phyloP scores from a whole-genome alignment of 2,797 vertebrate species.

The Semotilus atromaculatus region DNA sequence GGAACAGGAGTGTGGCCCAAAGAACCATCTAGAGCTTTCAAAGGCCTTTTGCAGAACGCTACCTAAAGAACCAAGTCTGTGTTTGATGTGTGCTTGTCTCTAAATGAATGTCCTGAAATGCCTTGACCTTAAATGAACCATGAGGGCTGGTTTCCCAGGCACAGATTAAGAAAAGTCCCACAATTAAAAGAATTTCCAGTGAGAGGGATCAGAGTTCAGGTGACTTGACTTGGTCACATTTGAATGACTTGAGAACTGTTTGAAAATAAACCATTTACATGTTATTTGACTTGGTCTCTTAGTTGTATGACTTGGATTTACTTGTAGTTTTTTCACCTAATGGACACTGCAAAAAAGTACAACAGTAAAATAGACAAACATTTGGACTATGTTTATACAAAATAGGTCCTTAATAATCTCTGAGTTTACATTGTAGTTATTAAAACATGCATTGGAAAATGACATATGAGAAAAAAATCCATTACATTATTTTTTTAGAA shows the following conservation, averaged over 20 bases:
- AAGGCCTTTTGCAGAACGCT: background rate
- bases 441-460: background rate
- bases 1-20: slow-evolving; percentile 97
- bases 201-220: background rate
- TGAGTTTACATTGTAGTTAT: background rate
- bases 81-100: background rate
- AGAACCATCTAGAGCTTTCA: background rate
- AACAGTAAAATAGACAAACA: background rate
- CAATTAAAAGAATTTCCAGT: background rate
- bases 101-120: background rate
- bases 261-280: background rate
- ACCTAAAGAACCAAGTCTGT: background rate
- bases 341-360: background rate
- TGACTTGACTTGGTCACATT: background rate
- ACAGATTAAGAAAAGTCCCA: slow-evolving; percentile 7
- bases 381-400: background rate
- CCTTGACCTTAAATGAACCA: background rate
- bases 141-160: slow-evolving; percentile 16
- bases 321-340: background rate
- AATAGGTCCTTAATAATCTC: background rate
- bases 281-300: background rate
- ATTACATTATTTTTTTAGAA: background rate
- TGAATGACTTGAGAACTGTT: background rate
- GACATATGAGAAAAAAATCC: background rate
- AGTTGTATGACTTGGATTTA: background rate